Percentiles rank a stretch among this genome's conserved stretches.
Conservation (phyloP, 2,113 vertebrate genomes). For the Perccottus glenii region DNA sequence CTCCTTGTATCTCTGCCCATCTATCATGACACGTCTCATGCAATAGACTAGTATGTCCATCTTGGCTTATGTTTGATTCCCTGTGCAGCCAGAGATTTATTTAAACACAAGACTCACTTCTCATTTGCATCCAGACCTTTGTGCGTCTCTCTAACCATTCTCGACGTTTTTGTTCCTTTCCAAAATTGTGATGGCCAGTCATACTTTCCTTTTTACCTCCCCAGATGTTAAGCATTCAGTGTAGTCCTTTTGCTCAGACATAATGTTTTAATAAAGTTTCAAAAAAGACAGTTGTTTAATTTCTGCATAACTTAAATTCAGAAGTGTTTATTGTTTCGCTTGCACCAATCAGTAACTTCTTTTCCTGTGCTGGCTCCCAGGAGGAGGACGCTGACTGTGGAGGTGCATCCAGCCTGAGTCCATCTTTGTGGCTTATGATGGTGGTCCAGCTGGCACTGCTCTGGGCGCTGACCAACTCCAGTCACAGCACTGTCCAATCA, state of each 20-base stretch:
- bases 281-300: slow-evolving; percentile 25
- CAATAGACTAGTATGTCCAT: slow-evolving; percentile 22
- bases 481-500: slow-evolving; percentile 77
- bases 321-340: slow-evolving; percentile 1
- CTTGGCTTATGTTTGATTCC: slow-evolving; percentile 41
- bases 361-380: slow-evolving; percentile 71
- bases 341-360: slow-evolving; percentile 28
- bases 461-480: slow-evolving; percentile 87
- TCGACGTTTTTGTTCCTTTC: slow-evolving; percentile 18
- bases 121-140: slow-evolving; percentile 48
- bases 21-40: slow-evolving; percentile 43
- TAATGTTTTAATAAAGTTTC: slow-evolving; percentile 29
- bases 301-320: neutral
- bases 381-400: slow-evolving; percentile 91
- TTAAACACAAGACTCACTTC: slow-evolving; percentile 44
- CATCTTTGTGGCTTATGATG: slow-evolving; percentile 85
- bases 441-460: slow-evolving; percentile 86
- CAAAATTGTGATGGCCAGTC: slow-evolving; percentile 21
- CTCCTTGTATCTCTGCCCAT: slow-evolving; percentile 51
- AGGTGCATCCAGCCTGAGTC: slow-evolving; percentile 86
- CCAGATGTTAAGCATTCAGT: slow-evolving; percentile 29
- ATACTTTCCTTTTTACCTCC: slow-evolving; percentile 21
- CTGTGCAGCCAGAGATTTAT: slow-evolving; percentile 41
- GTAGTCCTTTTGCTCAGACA: slow-evolving; percentile 6
- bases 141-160: slow-evolving; percentile 27